These are phyloP conservation scores for Stegana nigrithorax DNA, from an alignment of 2,888 invertebrate species.

Conservation along the genomic window DNA sequence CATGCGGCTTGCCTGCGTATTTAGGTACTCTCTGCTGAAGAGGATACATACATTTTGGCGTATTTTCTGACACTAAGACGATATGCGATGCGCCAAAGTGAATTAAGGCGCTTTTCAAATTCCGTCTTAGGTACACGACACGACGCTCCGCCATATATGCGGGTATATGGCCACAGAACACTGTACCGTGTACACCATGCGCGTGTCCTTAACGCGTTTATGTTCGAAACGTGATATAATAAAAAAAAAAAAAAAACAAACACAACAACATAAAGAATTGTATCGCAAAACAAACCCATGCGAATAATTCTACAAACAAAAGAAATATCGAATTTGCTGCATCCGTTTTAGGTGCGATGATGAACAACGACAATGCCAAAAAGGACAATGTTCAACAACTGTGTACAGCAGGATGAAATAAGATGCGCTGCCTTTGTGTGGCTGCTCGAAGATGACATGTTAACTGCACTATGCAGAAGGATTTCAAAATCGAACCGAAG, in stretches of 20 bases:
- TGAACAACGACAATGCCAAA: no score
- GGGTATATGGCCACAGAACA: constrained; percentile 20
- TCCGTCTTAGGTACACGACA: constrained; percentile 21
- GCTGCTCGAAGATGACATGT: no score
- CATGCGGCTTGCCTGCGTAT: constrained; percentile 24
- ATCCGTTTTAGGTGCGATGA: no score
- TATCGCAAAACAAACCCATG: constrained; percentile 10
- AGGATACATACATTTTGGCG: constrained; percentile 18
- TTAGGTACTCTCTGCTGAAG: neutral
- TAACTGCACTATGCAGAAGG: no score
- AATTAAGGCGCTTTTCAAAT: constrained; percentile 57
- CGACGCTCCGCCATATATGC: neutral
- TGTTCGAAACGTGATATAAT: constrained; percentile 61
- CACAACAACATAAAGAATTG: neutral
- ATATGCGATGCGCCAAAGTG: constrained; percentile 48
- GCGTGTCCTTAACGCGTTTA: constrained; percentile 58
- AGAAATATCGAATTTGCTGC: neutral
- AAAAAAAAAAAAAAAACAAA: constrained; percentile 33
- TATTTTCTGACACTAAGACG: constrained; percentile 21
- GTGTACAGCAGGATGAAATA: no score
- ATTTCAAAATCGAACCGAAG: no score
- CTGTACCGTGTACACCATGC: no score
- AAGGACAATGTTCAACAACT: no score
- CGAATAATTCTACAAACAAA: neutral
- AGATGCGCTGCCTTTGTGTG: no score